These are phyloP conservation scores for Pseudocheirus occidentalis DNA, from an alignment of 2,797 vertebrate species.

Conservation along the genomic window DNA sequence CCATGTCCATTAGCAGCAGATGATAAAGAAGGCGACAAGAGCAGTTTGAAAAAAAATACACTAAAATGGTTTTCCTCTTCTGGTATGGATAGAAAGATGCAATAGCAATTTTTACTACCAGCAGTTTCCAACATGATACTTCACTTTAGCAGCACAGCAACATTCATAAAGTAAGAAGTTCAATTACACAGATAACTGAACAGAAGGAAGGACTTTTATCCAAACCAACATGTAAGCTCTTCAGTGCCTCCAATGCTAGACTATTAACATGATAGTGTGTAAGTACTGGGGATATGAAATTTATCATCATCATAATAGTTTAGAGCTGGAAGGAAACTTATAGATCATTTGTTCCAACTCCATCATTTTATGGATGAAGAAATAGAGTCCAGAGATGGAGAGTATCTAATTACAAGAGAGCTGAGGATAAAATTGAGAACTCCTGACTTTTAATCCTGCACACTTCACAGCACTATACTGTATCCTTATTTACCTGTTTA, in stretches of 20 bases:
- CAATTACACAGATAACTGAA: slow-evolving; percentile 16
- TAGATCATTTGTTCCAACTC: not conserved
- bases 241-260: not conserved
- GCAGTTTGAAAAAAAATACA: slow-evolving; percentile 30
- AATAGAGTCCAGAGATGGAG: not conserved
- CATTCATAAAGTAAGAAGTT: not conserved
- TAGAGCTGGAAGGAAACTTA: not conserved
- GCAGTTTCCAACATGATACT: slow-evolving; percentile 2
- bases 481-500: not conserved
- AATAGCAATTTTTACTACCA: slow-evolving; percentile 36
- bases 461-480: not conserved
- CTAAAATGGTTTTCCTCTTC: not conserved
- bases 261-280: not conserved
- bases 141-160: slow-evolving; percentile 3
- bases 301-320: not conserved
- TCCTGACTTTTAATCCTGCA: not conserved
- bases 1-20: slow-evolving; percentile 1
- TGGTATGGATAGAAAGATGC: slow-evolving; percentile 21
- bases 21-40: slow-evolving; percentile 25
- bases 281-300: slow-evolving; percentile 2
- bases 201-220: slow-evolving; percentile 54
- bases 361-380: slow-evolving; percentile 29
- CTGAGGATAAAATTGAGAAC: not conserved
- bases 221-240: slow-evolving; percentile 12
- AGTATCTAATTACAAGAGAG: not conserved